phyloP scores from a whole-genome alignment of 2,797 vertebrate genomes.

The Typhlichthys eigenmanni region DNA sequence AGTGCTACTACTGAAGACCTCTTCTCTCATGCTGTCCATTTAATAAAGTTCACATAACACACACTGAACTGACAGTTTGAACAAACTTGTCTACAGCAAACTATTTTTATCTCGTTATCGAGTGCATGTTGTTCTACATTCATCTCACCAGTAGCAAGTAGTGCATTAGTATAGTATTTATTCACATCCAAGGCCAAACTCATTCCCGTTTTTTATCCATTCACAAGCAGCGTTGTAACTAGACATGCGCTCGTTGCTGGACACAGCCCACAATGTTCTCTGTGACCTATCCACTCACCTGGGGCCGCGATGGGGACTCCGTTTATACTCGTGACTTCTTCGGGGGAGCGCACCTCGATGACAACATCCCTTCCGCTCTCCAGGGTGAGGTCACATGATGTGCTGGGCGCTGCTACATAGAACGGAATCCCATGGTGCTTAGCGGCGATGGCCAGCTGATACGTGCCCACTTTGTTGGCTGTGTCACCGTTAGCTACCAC shows the following conservation, averaged over 20 bases:
- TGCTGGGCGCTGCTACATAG: slow-evolving; percentile 91
- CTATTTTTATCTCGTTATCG: neutral
- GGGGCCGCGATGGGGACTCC: slow-evolving; percentile 84
- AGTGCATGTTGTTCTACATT: neutral
- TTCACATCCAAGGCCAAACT: too few species aligned
- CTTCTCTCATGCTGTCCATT: slow-evolving; percentile 39
- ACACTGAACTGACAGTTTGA: slow-evolving; percentile 2
- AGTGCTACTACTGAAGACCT: slow-evolving; percentile 63
- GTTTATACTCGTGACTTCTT: slow-evolving; percentile 87
- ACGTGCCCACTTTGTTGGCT: slow-evolving; percentile 93
- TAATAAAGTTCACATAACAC: slow-evolving; percentile 40
- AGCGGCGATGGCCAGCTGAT: slow-evolving; percentile 88
- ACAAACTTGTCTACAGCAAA: slow-evolving; percentile 13
- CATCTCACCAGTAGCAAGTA: too few species aligned
- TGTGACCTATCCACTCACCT: slow-evolving; percentile 66
- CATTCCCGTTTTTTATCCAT: neutral
- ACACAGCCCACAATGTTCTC: neutral
- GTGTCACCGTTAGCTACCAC: slow-evolving; percentile 92
- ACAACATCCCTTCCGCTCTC: slow-evolving; percentile 82
- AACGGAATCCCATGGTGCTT: slow-evolving; percentile 89
- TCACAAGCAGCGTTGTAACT: neutral
- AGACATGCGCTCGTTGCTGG: neutral
- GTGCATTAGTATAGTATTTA: too few species aligned
- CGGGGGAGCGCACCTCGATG: slow-evolving; percentile 86
- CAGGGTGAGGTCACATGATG: slow-evolving; percentile 87